phyloP scores from a whole-genome alignment of 1,140 invertebrate species.

The Hirudo medicinalis region DNA sequence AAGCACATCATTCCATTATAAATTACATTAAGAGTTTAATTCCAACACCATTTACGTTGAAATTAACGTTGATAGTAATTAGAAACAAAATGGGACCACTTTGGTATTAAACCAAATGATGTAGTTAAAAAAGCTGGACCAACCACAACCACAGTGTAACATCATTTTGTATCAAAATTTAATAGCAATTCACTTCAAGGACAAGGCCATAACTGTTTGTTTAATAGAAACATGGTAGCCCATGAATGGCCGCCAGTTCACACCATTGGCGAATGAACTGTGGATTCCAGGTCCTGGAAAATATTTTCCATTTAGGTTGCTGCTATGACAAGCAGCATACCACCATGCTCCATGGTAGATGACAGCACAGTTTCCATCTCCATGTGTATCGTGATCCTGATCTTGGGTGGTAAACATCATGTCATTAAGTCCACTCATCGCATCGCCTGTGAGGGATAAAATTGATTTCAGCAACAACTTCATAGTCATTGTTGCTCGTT shows the following conservation, averaged over 20 bases:
- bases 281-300: constrained; percentile 20
- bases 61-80: too few relatives aligned
- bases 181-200: too few relatives aligned
- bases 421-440: background rate
- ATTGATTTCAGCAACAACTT: too few relatives aligned
- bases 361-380: constrained; percentile 14
- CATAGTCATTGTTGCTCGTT: too few relatives aligned
- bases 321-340: constrained; percentile 31
- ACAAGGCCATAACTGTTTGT: background rate
- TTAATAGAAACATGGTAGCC: constrained; percentile 14
- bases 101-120: too few relatives aligned
- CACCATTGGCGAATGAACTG: constrained; percentile 10
- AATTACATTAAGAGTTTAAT: background rate
- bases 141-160: too few relatives aligned
- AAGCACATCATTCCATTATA: background rate
- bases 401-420: constrained; percentile 18
- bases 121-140: too few relatives aligned
- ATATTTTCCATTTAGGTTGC: constrained; percentile 35
- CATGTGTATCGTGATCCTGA: background rate
- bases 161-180: too few relatives aligned
- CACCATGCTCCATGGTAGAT: constrained; percentile 27
- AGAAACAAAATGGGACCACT: too few relatives aligned
- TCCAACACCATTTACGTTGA: too few relatives aligned
- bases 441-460: background rate
- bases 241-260: constrained; percentile 7